Percentiles rank a stretch among this genome's conserved stretches.
phyloP scores from a whole-genome alignment of 2,888 invertebrate genomes.

The Eumerus sabulonum region DNA sequence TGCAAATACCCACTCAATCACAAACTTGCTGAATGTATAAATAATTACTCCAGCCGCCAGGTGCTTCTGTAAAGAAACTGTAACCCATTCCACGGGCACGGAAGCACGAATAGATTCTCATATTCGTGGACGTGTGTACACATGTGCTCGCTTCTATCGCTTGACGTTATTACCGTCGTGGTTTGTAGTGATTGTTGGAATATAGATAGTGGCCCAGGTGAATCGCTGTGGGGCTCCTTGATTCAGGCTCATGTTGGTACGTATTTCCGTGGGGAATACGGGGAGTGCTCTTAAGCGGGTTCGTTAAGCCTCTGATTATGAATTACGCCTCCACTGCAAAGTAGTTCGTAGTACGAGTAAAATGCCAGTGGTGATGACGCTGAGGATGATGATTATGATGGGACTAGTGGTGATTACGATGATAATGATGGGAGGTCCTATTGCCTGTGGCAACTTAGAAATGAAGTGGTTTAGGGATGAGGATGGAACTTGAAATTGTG shows the following conservation, averaged over 20 bases:
- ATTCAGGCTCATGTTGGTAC: slow-evolving; percentile 21
- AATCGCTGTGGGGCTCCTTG: slow-evolving; percentile 23
- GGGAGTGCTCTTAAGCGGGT: slow-evolving; percentile 59
- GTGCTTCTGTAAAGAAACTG: neutral
- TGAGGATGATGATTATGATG: slow-evolving; percentile 49
- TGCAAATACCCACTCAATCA: slow-evolving; percentile 65
- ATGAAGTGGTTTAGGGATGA: no score
- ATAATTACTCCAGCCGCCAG: slow-evolving; percentile 48
- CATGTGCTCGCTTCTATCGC: slow-evolving; percentile 36
- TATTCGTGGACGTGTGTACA: slow-evolving; percentile 17
- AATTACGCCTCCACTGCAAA: slow-evolving; percentile 56
- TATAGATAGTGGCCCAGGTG: slow-evolving; percentile 28
- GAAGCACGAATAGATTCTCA: neutral
- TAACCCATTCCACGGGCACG: neutral
- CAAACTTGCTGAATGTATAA: slow-evolving; percentile 65
- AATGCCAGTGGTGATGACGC: slow-evolving; percentile 34
- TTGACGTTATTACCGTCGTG: slow-evolving; percentile 49
- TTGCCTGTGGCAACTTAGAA: slow-evolving; percentile 1
- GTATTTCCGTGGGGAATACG: slow-evolving; percentile 18
- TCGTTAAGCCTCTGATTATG: slow-evolving; percentile 66
- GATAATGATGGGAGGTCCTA: slow-evolving; percentile 50
- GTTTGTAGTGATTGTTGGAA: slow-evolving; percentile 42
- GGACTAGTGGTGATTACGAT: slow-evolving; percentile 64
- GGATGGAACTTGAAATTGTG: no score
- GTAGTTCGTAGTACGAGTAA: slow-evolving; percentile 42